Percentiles rank a stretch among this genome's conserved stretches.
Evolutionary conservation across 2,797 vertebrate genomes (phyloP).

Genomic region (Bucorvus abyssinicus): DNA sequence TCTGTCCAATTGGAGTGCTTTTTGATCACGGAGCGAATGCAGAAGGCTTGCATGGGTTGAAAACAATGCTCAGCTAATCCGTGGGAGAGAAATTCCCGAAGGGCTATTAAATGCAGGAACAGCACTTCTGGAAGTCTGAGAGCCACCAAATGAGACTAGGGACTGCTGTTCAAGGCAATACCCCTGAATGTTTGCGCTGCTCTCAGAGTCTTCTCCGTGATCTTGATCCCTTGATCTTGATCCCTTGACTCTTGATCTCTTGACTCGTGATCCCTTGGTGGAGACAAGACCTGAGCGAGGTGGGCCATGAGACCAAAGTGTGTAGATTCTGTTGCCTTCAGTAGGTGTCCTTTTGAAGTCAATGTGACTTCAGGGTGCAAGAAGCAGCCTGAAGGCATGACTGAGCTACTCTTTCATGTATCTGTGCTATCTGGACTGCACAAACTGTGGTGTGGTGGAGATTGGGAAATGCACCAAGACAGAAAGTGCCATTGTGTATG

Average conservation of each 20-base stretch:
- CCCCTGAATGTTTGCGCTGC: neutral
- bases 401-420: neutral
- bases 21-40: rapidly evolving
- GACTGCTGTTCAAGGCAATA: neutral
- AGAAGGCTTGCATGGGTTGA: neutral
- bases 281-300: neutral
- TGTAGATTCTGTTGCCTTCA: neutral
- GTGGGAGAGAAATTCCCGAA: neutral
- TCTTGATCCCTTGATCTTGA: neutral
- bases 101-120: neutral
- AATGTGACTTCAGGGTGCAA: neutral
- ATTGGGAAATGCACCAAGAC: neutral
- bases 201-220: neutral
- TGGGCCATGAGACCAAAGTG: neutral
- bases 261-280: neutral
- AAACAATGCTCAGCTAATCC: neutral
- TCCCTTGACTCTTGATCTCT: neutral
- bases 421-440: neutral
- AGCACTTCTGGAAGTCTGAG: neutral
- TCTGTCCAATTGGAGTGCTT: neutral
- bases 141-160: neutral
- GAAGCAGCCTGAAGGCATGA: neutral
- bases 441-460: neutral
- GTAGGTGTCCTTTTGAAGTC: neutral
- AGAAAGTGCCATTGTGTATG: neutral